phyloP scores from a whole-genome alignment of 2,888 invertebrate genomes.

The Brachycybe producta region DNA sequence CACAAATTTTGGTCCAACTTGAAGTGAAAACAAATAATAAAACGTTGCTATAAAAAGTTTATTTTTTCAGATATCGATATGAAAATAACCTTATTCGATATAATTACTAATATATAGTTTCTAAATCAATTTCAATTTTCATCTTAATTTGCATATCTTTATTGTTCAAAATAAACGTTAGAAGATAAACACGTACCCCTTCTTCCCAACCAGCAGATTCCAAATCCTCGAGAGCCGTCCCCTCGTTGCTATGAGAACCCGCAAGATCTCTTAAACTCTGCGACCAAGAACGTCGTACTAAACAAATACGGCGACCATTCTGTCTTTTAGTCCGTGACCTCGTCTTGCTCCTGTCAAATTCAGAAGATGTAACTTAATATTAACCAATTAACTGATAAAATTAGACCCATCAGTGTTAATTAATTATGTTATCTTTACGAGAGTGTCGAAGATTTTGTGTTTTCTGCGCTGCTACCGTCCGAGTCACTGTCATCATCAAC shows the following conservation, averaged over 20 bases:
- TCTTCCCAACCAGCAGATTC: conserved; percentile 9
- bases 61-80: too few species aligned
- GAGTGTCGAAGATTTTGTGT: not conserved
- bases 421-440: too few species aligned
- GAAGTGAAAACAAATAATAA: too few species aligned
- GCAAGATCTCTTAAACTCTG: conserved; percentile 17
- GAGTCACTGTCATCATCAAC: not conserved
- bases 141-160: too few species aligned
- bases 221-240: not conserved
- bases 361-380: not conserved
- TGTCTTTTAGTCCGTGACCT: not conserved
- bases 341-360: not conserved
- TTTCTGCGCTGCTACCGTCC: not conserved
- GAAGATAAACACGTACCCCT: conserved; percentile 3
- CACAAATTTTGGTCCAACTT: too few species aligned
- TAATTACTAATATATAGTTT: too few species aligned
- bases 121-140: too few species aligned
- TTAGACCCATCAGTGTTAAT: too few species aligned
- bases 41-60: too few species aligned
- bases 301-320: not conserved
- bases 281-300: conserved; percentile 15
- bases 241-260: not conserved
- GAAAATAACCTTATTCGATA: too few species aligned
- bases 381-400: too few species aligned
- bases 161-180: too few species aligned